Evolutionary conservation across 1,140 invertebrate genomes (phyloP), one percentile per base, ranked within the genome.

Genomic region (Macrobrachium nipponense): DNA sequence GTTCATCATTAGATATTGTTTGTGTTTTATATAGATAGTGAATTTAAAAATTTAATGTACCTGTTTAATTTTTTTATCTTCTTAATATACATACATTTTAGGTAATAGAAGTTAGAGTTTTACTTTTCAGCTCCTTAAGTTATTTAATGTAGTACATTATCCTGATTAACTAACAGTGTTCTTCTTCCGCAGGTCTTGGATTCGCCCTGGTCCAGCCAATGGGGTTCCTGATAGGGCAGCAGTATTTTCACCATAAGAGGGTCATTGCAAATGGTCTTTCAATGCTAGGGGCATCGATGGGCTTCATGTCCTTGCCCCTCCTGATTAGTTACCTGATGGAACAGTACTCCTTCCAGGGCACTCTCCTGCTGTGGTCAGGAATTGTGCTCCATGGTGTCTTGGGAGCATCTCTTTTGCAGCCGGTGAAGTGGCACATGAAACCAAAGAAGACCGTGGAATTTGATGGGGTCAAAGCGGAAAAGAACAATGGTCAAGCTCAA

Each of bases 361-460:
- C 82, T 60, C 76, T 85, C 76, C 20, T 85, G 82, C 62, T 85
- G 60, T 85, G 82, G 82, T 62, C 82, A 15, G 82, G 44, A n/a
- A 43, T 85, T 15, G 6, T 85, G 61, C 76, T 85, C n/a, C 82
- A 85, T 20, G 82, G 62, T 7, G 62, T 85, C 12, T 51, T 85
- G 15, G 82, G 82, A 36, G 75, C 60, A 10, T 23, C 73, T 44
- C 75, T 85, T 11, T 72, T 70, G 62, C 82, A 85, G 14, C 82
- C 82, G 15, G 76, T 85, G 20, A 44, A 62, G 51, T 85, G 82
- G 82, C 82, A 85, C 20, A 36, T 85, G 58, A 60, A 44, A 70
- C 82, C 76, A 17, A 79, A 78, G 51, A 66, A 61, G 75, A 20
- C 27, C 6, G 60, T 60, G 36, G 23, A 18, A 14, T 59, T 81